Evolutionary conservation across 2,888 invertebrate genomes (phyloP), one percentile per base, ranked within the genome.

Genomic region (Argynnis bischoffii): DNA sequence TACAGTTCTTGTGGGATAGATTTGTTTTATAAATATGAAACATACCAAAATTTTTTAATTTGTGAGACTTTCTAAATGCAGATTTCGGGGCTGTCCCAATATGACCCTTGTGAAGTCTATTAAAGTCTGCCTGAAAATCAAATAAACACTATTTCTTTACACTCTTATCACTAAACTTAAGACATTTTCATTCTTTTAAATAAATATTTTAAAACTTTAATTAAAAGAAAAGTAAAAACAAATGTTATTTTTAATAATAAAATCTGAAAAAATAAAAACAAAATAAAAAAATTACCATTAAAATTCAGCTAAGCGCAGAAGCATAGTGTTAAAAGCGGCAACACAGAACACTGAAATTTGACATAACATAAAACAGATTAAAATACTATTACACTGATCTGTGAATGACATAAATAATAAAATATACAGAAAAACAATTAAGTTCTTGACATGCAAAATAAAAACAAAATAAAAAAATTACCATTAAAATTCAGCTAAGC

Each of bases 21-120:
- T n/a, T 48, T 48, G 14, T n/a, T 48, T 15, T n/a, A n/a, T n/a
- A n/a, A 48, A 48, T n/a, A 13, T 26, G 15, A 47, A 47, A 48
- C 48, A 1, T 31, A 86, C 89, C 88, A 69, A 85, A 90, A 92
- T 94, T 84, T 93, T 94, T 85, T 90, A 94, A 78, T 93, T 95
- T 82, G 56, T 75, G 76, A 2, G 83, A 75, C 73, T 81, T 83
- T 64, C 79, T 83, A 67, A 91, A 92, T 0, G 90, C 92, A 0
- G 89, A 86, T 72, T 84, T 89, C 0, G 96, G 95, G 0, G 96
- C 96, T 73, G 96, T 96, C 0, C 96, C 97, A 69, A 96, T 94
- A 79, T 97, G 97, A 0, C 97, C 97, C 57, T 96, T 96, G 75
- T 95, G 95, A 70, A 96, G 94, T 71, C 97, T 92, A 85, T 97